A percentile compares a stretch with the other conserved stretches of the same genome.
Conservation (phyloP, 1,140 invertebrate species). For the Drosophila arizonae region DNA sequence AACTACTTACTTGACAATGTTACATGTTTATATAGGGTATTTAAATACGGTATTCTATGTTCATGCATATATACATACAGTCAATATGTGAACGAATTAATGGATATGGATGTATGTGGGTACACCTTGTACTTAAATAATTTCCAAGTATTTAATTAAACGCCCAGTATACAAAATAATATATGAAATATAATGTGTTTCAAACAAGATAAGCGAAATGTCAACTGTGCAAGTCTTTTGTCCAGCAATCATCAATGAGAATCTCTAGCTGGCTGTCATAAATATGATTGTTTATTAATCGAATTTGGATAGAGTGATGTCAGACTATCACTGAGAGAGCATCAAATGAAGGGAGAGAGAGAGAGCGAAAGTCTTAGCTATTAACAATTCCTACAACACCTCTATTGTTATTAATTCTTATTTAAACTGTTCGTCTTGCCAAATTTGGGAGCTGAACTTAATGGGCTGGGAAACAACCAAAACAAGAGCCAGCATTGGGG, state of each 20-base stretch:
- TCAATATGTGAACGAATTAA: too few relatives aligned
- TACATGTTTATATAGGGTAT: too few relatives aligned
- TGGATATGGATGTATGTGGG: too few relatives aligned
- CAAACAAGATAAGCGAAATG: conserved; percentile 5
- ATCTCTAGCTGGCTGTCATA: neutral
- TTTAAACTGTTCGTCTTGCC: conserved; percentile 27
- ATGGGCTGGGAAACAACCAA: conserved; percentile 55
- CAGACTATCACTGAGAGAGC: too few relatives aligned
- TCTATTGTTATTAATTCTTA: too few relatives aligned
- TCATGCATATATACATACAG: too few relatives aligned
- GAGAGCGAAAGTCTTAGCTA: neutral
- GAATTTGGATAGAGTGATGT: neutral
- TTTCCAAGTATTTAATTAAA: too few relatives aligned
- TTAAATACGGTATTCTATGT: too few relatives aligned
- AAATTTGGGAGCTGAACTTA: conserved; percentile 53
- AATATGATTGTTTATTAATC: neutral
- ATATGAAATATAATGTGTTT: neutral
- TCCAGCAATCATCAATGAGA: neutral
- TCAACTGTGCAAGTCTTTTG: neutral
- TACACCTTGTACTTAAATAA: too few relatives aligned
- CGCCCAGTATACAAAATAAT: too few relatives aligned
- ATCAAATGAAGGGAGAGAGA: neutral
- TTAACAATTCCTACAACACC: too few relatives aligned
- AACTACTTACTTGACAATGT: neutral
- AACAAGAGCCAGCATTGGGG: neutral